These are phyloP conservation scores for Dreissena polymorpha DNA, from an alignment of 1,140 invertebrate species.

Conservation along the genomic window DNA sequence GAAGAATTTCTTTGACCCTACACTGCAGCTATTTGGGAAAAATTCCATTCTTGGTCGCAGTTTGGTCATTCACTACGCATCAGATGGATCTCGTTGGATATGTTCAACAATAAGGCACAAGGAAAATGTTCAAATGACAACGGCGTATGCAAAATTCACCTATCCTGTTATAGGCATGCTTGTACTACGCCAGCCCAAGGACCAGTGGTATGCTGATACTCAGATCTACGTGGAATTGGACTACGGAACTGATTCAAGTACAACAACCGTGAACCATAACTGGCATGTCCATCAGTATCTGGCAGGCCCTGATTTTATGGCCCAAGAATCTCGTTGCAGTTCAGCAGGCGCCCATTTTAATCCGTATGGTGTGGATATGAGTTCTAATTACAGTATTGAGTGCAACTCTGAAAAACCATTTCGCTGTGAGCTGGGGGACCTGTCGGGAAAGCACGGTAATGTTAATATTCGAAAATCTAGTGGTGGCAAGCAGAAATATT, in stretches of 20 bases:
- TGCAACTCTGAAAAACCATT: constrained; percentile 78
- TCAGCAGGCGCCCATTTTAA: constrained; percentile 91
- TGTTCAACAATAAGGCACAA: constrained; percentile 80
- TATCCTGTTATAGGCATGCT: constrained; percentile 94
- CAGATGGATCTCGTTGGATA: constrained; percentile 78
- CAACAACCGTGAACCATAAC: constrained; percentile 87
- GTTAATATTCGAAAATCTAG: constrained; percentile 88
- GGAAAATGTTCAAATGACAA: constrained; percentile 66
- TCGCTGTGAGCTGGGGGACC: constrained; percentile 81
- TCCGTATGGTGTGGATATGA: constrained; percentile 85
- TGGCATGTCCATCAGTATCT: constrained; percentile 85
- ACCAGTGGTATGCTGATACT: constrained; percentile 91
- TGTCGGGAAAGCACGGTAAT: constrained; percentile 83
- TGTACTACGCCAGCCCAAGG: constrained; percentile 89
- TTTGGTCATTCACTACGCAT: constrained; percentile 88
- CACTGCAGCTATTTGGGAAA: constrained; percentile 90
- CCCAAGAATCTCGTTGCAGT: constrained; percentile 77
- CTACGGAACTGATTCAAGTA: constrained; percentile 91
- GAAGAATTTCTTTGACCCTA: constrained; percentile 89
- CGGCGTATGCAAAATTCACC: constrained; percentile 81
- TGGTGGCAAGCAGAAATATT: constrained; percentile 85
- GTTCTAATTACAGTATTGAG: constrained; percentile 59
- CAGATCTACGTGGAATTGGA: constrained; percentile 85
- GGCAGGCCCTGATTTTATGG: constrained; percentile 87
- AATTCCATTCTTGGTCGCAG: constrained; percentile 91